Base-by-base conservation (phyloP, 1,140 invertebrate genomes). In the Brachionus rotundiformis region DNA sequence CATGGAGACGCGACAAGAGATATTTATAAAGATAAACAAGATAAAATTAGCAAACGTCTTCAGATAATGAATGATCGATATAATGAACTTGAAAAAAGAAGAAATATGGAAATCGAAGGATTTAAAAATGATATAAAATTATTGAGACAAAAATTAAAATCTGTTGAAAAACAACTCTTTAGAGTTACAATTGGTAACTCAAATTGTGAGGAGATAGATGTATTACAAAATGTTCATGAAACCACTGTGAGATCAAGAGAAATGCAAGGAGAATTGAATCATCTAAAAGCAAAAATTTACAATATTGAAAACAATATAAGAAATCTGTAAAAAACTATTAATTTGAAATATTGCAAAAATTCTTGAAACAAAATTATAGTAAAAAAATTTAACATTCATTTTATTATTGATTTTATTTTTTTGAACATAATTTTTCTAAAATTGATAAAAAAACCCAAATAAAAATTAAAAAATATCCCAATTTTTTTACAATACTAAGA, bases 101-200 rank as follows among this genome's bases (percentile, higher is more conserved):
- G 87, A 25, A 87, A 87, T 41, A 84, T 88, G 11, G 88, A 89
- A 82, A 86, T 88, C 2, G 87, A 89, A 83, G 88, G 88, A 1
- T 89, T 88, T 82, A 87, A 87, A 83, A 88, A 84, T 61, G 88
- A 89, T 82, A 88, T 89, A n/a, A 87, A 87, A 83, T 85, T 86
- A 83, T 84, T 89, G 27, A 82, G 86, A 82, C 83, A 84, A 23
- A 84, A 86, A 81, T 82, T 89, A 39, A 88, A 88, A 83, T 85
- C 87, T 82, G 85, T 88, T 0, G 88, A 89, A 81, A 86, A 85
- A 73, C 87, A 88, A 80, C 82, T 88, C 5, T 88, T 88, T 82
- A 88, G 86, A 85, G 87, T 88, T 65, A 83, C 71, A 31, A 65
- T 44, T 76, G 86, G 86, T 6, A 86, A 86, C 80, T 83, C 84